These are phyloP conservation scores for Apodemus sylvaticus DNA, from an alignment of 2,113 vertebrate species.

Conservation along the genomic window DNA sequence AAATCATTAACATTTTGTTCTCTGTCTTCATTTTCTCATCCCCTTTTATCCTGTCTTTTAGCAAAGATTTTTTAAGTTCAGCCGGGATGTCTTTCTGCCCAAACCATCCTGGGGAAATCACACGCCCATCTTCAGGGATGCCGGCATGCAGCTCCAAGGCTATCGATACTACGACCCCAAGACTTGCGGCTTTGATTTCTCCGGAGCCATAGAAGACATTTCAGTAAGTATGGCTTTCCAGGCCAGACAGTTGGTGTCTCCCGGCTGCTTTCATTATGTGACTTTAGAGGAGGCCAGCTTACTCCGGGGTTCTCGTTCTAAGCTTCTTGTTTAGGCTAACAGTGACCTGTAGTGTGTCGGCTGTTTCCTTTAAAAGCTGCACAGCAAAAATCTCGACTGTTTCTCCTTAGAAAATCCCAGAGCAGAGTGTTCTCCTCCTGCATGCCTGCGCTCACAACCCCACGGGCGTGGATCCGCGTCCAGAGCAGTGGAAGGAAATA, in stretches of 20 bases:
- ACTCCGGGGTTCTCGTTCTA: background rate
- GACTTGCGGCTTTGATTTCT: constrained; percentile 96
- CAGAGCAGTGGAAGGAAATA: constrained; percentile 97
- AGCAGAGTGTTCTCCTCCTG: constrained; percentile 93
- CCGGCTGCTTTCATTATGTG: background rate
- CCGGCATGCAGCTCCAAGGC: constrained; percentile 94
- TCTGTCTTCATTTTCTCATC: constrained; percentile 35
- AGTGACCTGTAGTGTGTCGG: background rate
- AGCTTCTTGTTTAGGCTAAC: background rate
- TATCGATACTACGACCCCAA: constrained; percentile 97
- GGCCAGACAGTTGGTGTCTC: background rate
- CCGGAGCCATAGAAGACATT: constrained; percentile 95
- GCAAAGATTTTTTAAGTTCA: constrained; percentile 94
- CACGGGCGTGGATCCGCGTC: constrained; percentile 95
- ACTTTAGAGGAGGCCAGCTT: background rate
- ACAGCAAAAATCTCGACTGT: background rate
- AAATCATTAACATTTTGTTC: background rate
- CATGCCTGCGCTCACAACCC: constrained; percentile 99
- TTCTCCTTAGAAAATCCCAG: constrained; percentile 94
- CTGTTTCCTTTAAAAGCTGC: background rate
- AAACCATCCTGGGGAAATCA: constrained; percentile 99
- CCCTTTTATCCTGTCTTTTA: constrained; percentile 71
- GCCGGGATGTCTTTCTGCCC: constrained; percentile 94
- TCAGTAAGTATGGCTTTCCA: constrained; percentile 88
- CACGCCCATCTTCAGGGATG: constrained; percentile 97